Evolutionary conservation across 2,113 vertebrate genomes (phyloP).

Genomic region (Myotis lucifugus): DNA sequence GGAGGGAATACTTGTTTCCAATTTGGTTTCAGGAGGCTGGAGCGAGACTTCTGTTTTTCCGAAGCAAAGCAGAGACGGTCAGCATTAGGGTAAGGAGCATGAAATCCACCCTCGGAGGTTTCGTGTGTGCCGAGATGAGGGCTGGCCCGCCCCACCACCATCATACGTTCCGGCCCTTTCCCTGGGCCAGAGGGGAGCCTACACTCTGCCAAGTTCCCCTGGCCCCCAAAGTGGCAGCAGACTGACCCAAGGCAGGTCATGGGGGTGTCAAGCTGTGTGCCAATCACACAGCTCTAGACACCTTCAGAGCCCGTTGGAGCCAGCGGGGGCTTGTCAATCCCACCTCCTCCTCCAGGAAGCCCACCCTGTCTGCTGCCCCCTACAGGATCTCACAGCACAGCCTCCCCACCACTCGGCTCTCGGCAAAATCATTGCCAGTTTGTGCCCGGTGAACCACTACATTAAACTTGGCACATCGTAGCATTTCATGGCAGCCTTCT

Average conservation of each 20-base stretch:
- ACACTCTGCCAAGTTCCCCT: neutral
- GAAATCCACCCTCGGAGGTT: conserved; percentile 68
- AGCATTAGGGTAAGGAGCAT: conserved; percentile 53
- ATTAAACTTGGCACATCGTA: neutral
- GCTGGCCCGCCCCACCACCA: neutral
- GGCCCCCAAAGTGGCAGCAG: neutral
- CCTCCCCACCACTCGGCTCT: neutral
- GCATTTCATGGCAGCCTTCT: neutral
- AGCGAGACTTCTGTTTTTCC: neutral
- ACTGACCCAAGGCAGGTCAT: neutral
- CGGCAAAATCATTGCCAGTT: neutral
- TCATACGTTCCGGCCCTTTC: neutral
- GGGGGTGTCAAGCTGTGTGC: neutral
- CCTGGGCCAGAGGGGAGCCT: neutral
- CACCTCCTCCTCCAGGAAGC: conserved; percentile 44
- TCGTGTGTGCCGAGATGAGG: neutral
- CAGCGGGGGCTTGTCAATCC: neutral
- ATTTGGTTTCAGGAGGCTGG: conserved; percentile 27
- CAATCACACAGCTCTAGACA: neutral
- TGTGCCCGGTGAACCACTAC: neutral
- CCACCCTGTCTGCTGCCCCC: neutral
- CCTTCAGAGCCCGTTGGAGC: neutral
- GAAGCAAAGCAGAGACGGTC: conserved; percentile 45
- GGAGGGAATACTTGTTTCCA: neutral
- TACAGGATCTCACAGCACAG: neutral